Percentiles rank a stretch among this genome's conserved stretches.
phyloP scores from a whole-genome alignment of 2,797 vertebrate species.

The Psittacula echo region DNA sequence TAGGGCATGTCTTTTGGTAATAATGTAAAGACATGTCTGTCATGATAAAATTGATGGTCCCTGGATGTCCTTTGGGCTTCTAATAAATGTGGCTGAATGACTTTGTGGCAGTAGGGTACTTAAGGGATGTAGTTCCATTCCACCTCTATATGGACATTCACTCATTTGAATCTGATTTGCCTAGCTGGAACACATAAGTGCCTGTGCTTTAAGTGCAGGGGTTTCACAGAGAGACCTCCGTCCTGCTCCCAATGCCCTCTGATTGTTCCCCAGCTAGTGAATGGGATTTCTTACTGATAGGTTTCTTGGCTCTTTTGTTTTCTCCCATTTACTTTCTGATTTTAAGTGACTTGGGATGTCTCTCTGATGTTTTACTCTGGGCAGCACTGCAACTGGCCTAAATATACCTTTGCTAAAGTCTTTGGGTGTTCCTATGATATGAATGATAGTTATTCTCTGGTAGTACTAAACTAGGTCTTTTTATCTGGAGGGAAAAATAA shows the following conservation, averaged over 20 bases:
- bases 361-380: background rate
- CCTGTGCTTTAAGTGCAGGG: background rate
- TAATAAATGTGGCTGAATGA: slow-evolving; percentile 24
- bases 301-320: background rate
- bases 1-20: slow-evolving; percentile 55
- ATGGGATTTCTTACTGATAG: background rate
- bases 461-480: background rate
- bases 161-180: slow-evolving; percentile 35
- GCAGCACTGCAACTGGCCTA: background rate
- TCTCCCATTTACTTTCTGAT: background rate
- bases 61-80: slow-evolving; percentile 74
- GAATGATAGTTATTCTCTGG: background rate
- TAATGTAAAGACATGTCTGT: slow-evolving; percentile 50
- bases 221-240: background rate
- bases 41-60: slow-evolving; percentile 69
- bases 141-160: background rate
- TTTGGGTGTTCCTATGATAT: background rate
- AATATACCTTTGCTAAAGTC: background rate
- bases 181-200: background rate
- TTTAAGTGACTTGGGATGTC: background rate
- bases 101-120: background rate
- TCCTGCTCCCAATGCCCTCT: background rate
- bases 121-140: slow-evolving; percentile 17
- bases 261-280: background rate
- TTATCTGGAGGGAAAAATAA: background rate